Percentiles rank a stretch among this genome's conserved stretches.
Evolutionary conservation across 2,888 invertebrate species (phyloP).

Genomic region (Synergus gifuensis): DNA sequence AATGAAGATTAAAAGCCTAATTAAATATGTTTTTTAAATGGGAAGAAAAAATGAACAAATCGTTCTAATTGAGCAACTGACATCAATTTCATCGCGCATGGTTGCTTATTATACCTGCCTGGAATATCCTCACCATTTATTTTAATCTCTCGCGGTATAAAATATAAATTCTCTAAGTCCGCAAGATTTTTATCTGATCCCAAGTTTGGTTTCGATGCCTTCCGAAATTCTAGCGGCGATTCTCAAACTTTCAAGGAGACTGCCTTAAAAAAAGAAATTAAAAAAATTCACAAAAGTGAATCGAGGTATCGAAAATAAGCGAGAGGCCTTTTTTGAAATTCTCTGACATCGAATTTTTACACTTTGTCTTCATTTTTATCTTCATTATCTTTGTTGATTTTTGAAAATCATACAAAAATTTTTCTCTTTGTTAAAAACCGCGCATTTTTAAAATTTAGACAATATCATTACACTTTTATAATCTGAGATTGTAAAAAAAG

Average conservation of each 20-base stretch:
- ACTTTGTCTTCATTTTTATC: too few relatives aligned
- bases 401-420: too few relatives aligned
- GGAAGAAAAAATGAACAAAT: not conserved
- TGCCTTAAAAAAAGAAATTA: conserved; percentile 57
- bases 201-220: conserved; percentile 66
- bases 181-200: conserved; percentile 75
- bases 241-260: not conserved
- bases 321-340: too few relatives aligned
- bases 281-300: not conserved
- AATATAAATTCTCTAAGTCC: conserved; percentile 71
- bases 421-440: too few relatives aligned
- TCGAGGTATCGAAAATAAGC: too few relatives aligned
- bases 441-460: too few relatives aligned
- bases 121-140: conserved; percentile 67
- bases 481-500: not conserved
- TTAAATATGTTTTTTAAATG: not conserved
- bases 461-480: too few relatives aligned
- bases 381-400: too few relatives aligned
- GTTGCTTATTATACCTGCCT: conserved; percentile 65
- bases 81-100: not conserved
- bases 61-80: conserved; percentile 42
- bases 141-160: conserved; percentile 65
- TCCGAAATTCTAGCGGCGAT: conserved; percentile 64
- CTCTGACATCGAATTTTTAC: too few relatives aligned
- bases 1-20: too few relatives aligned